These are phyloP conservation scores for Himalopsyche kuldschensis DNA, from an alignment of 2,888 invertebrate genomes.

Conservation along the genomic window DNA sequence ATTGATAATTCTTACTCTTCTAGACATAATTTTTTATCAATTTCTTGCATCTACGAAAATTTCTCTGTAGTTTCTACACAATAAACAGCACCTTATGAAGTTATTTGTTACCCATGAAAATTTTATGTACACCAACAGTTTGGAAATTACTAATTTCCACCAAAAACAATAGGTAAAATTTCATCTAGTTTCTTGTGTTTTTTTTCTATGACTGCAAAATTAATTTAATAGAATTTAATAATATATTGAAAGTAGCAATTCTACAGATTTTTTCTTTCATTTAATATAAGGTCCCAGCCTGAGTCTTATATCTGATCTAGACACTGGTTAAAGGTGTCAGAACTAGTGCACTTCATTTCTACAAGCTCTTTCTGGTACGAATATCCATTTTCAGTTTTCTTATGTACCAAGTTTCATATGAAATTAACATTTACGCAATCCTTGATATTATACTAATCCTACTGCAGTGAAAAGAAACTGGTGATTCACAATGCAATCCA, in stretches of 20 bases:
- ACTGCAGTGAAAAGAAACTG: not conserved
- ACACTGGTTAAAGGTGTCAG: conserved; percentile 31
- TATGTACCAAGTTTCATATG: not conserved
- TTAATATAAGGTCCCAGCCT: conserved; percentile 34
- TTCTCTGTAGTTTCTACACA: no score
- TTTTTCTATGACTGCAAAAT: no score
- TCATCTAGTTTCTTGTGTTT: no score
- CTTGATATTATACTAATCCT: not conserved
- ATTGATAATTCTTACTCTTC: no score
- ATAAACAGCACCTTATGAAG: no score
- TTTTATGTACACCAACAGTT: no score
- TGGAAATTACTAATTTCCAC: no score
- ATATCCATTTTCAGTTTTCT: conserved; percentile 1
- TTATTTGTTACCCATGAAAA: no score
- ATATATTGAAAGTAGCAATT: not conserved
- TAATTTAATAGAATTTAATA: no score
- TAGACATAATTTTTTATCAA: no score
- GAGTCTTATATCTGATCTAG: conserved; percentile 32
- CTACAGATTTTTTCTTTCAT: conserved; percentile 18
- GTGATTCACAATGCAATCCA: not conserved
- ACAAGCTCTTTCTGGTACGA: conserved; percentile 31
- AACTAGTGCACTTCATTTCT: conserved; percentile 34
- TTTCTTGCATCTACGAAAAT: no score
- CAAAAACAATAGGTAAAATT: no score
- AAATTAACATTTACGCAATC: not conserved